phyloP scores from a whole-genome alignment of 64 coral and sea anemone species.

The Anthopleura sola region DNA sequence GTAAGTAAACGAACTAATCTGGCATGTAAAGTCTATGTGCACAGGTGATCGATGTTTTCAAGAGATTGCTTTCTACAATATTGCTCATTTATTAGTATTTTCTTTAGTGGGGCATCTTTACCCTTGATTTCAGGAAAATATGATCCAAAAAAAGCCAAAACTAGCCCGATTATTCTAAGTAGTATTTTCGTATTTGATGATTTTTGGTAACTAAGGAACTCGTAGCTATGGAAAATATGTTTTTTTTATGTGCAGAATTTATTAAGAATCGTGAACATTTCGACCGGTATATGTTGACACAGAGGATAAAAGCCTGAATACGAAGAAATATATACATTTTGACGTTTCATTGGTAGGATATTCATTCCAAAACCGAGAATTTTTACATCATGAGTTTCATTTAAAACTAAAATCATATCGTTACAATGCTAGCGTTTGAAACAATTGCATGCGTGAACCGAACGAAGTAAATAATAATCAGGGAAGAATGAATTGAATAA shows the following conservation, averaged over 20 bases:
- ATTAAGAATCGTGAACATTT: neutral
- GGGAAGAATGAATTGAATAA: neutral
- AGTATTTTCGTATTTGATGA: neutral
- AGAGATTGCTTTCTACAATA: neutral
- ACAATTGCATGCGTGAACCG: neutral
- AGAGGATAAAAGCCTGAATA: neutral
- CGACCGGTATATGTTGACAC: neutral
- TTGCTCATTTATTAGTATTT: constrained; percentile 5
- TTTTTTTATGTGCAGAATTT: neutral
- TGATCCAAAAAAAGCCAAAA: neutral
- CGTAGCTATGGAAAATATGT: neutral
- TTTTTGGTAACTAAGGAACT: neutral
- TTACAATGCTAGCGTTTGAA: neutral
- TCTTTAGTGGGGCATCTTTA: neutral
- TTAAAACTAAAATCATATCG: too few species aligned
- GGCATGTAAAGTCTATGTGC: neutral
- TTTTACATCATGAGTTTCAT: too few species aligned
- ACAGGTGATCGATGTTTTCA: neutral
- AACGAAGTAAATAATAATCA: neutral
- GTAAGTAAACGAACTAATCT: neutral
- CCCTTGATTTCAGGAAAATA: neutral
- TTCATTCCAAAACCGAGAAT: neutral
- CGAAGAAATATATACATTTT: neutral
- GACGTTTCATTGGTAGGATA: neutral
- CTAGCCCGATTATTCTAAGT: neutral